A percentile compares a stretch with the other conserved stretches of the same genome.
These are phyloP conservation scores for Leptobrachium leishanense DNA, from an alignment of 2,113 vertebrate species.

Conservation along the genomic window DNA sequence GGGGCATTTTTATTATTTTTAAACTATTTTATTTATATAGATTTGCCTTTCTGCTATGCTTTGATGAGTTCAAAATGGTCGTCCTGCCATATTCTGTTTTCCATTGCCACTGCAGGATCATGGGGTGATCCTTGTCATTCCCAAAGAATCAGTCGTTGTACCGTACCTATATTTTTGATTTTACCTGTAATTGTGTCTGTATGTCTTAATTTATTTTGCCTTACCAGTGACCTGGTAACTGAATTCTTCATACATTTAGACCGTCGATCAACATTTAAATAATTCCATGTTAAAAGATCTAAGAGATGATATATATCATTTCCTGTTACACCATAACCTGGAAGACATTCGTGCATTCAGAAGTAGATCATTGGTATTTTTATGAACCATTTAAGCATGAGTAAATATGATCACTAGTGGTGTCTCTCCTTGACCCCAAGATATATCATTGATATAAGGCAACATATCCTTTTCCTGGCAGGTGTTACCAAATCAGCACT, in stretches of 20 bases:
- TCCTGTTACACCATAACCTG: no score
- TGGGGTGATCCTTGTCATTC: slow-evolving; percentile 26
- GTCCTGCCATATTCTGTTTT: slow-evolving; percentile 17
- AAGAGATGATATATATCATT: no score
- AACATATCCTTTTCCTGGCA: background rate
- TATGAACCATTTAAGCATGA: no score
- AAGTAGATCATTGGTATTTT: no score
- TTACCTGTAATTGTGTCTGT: background rate
- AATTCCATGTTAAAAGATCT: no score
- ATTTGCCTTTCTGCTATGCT: slow-evolving; percentile 34
- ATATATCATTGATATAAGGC: no score
- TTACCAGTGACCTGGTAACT: background rate
- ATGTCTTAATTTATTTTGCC: slow-evolving; percentile 36
- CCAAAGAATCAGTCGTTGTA: slow-evolving; percentile 20
- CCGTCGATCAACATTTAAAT: no score
- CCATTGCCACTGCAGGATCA: slow-evolving; percentile 19
- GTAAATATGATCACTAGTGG: background rate
- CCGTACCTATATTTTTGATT: background rate
- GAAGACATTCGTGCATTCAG: no score
- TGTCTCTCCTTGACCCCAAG: background rate
- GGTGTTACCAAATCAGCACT: background rate
- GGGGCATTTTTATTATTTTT: slow-evolving; percentile 29
- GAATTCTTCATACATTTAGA: background rate
- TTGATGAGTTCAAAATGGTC: slow-evolving; percentile 17
- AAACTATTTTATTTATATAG: slow-evolving; percentile 15